phyloP scores from a whole-genome alignment of 2,797 vertebrate genomes.

The Poeciliopsis gracilis region DNA sequence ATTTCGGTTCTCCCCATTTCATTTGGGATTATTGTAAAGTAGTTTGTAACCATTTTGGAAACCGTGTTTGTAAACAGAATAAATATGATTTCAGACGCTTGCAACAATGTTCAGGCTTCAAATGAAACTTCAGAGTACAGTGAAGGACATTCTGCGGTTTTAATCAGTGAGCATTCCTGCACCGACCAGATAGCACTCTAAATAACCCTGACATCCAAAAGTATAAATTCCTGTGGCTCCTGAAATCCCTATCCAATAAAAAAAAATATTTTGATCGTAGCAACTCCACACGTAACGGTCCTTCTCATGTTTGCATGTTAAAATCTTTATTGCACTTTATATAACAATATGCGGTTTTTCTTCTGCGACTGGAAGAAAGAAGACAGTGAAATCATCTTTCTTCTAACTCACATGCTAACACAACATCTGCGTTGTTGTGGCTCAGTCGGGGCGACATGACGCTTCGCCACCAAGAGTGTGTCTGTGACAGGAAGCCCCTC shows the following conservation, averaged over 20 bases:
- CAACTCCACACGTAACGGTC: background rate
- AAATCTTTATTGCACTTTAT: background rate
- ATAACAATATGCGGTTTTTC: background rate
- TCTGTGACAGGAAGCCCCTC: conserved; percentile 12
- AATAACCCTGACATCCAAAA: background rate
- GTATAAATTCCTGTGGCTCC: background rate
- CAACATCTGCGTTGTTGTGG: background rate
- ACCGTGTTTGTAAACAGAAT: background rate
- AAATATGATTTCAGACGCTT: background rate
- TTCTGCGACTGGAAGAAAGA: background rate
- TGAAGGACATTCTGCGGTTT: background rate
- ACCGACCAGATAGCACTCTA: background rate
- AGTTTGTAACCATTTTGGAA: background rate
- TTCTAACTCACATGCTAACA: background rate
- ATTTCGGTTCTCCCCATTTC: background rate
- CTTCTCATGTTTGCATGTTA: background rate
- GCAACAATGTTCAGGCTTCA: background rate
- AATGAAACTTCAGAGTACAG: background rate
- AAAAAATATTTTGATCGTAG: background rate
- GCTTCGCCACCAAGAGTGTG: background rate
- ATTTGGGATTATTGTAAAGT: background rate
- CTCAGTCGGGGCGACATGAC: background rate
- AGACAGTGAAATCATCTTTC: background rate
- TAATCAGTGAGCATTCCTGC: conserved; percentile 3
- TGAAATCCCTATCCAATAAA: background rate